These are phyloP conservation scores for Calliphora vicina DNA, from an alignment of 1,140 invertebrate species.

Conservation along the genomic window DNA sequence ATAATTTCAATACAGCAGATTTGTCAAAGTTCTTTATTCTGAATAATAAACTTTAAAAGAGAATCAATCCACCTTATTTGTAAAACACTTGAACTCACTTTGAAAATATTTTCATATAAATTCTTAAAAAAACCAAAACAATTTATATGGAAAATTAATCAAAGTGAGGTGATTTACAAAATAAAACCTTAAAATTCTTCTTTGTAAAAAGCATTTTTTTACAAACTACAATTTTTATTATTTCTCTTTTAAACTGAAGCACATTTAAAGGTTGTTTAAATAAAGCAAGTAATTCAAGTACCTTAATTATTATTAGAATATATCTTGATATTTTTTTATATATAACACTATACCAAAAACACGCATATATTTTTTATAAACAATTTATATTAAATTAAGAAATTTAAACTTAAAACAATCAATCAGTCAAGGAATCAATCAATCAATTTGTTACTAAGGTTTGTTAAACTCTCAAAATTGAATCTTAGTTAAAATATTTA, in stretches of 20 bases:
- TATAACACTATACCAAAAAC: not conserved
- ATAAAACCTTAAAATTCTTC: not conserved
- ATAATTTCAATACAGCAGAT: not conserved
- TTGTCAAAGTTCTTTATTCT: not conserved
- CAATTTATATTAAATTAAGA: not conserved
- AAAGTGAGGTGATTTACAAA: no score
- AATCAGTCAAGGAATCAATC: not conserved
- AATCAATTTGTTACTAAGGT: not conserved
- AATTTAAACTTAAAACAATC: not conserved
- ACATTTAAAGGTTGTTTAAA: not conserved
- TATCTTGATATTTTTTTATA: not conserved
- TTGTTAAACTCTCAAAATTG: not conserved
- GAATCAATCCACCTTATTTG: no score
- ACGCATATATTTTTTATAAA: not conserved
- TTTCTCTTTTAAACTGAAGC: not conserved
- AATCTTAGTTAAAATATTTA: no score
- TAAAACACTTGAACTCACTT: no score
- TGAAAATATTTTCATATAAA: no score
- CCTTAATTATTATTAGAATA: not conserved
- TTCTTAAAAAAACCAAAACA: no score
- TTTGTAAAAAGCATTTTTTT: not conserved
- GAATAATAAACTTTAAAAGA: no score
- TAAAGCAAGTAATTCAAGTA: not conserved
- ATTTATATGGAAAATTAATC: not conserved
- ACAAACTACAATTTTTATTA: not conserved